phyloP scores from a whole-genome alignment of 2,888 invertebrate species.

The Agrilus mali region DNA sequence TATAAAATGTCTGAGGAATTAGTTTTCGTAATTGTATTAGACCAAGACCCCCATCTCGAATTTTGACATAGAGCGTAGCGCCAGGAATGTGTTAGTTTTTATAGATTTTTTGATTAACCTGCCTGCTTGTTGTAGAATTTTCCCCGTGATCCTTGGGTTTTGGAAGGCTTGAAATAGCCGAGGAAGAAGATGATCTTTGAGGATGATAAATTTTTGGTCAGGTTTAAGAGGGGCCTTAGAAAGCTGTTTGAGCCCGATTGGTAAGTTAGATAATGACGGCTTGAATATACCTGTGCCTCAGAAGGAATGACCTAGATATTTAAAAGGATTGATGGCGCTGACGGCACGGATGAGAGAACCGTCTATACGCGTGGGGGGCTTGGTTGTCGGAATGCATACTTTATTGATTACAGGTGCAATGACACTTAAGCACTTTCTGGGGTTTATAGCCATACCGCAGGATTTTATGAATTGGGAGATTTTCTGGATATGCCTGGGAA shows the following conservation, averaged over 20 bases:
- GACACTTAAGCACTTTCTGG: conserved; percentile 21
- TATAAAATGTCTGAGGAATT: conserved; percentile 10
- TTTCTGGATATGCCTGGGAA: too few species aligned
- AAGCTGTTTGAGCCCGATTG: conserved; percentile 16
- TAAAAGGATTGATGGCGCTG: conserved; percentile 12
- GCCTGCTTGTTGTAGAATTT: conserved; percentile 20
- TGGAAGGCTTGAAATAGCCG: conserved; percentile 24
- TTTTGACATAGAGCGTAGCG: conserved; percentile 8
- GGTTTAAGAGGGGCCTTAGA: conserved; percentile 26
- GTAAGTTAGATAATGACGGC: conserved; percentile 7
- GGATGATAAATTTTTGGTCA: conserved; percentile 24
- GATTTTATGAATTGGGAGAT: too few species aligned
- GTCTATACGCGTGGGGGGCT: conserved; percentile 4
- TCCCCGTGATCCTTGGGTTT: conserved; percentile 4
- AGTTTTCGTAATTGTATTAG: conserved; percentile 11
- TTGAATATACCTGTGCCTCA: too few species aligned
- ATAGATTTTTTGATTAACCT: conserved; percentile 14
- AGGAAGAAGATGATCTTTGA: conserved; percentile 25
- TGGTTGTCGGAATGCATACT: conserved; percentile 11
- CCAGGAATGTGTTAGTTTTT: conserved; percentile 9
- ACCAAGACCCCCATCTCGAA: conserved; percentile 18
- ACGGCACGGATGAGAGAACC: conserved; percentile 14
- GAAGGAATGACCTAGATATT: conserved; percentile 21
- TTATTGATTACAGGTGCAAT: conserved; percentile 20
- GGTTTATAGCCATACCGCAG: too few species aligned